Percentiles rank a stretch among this genome's conserved stretches.
Conservation (phyloP, 2,888 invertebrate species). For the Agonopterix subpropinquella region DNA sequence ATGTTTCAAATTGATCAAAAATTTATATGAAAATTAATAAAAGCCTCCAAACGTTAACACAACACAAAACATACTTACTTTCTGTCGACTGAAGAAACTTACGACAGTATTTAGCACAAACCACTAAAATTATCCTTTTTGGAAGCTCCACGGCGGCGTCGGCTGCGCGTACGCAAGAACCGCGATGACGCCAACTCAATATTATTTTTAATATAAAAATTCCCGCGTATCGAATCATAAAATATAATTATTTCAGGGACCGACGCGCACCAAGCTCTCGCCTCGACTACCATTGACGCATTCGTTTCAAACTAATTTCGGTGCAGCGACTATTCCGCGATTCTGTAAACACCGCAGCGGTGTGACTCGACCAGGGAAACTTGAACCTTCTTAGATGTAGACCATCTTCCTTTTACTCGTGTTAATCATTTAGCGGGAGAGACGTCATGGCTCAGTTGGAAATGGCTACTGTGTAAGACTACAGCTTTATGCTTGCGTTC, state of each 20-base stretch:
- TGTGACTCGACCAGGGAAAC: conserved; percentile 39
- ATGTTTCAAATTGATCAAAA: too few species aligned
- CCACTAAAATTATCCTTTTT: conserved; percentile 4
- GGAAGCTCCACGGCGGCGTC: conserved; percentile 1
- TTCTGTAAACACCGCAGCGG: conserved; percentile 68
- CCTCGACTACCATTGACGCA: conserved; percentile 69
- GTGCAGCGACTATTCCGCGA: conserved; percentile 71
- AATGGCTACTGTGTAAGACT: conserved; percentile 34
- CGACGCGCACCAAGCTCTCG: conserved; percentile 42
- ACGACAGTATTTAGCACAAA: background rate
- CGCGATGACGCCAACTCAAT: conserved; percentile 47
- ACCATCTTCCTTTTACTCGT: background rate
- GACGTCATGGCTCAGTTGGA: conserved; percentile 30
- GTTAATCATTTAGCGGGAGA: conserved; percentile 20
- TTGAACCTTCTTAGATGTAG: conserved; percentile 17
- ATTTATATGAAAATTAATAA: background rate
- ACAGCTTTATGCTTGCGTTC: conserved; percentile 27
- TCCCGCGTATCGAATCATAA: conserved; percentile 61
- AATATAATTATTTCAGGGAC: conserved; percentile 63
- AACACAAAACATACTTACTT: conserved; percentile 12
- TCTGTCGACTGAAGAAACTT: background rate
- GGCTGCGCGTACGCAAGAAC: conserved; percentile 21
- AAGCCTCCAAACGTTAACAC: conserved; percentile 8
- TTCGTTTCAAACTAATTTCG: conserved; percentile 72
- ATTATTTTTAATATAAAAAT: conserved; percentile 62